Evolutionary conservation across 2,113 vertebrate genomes (phyloP), one percentile per base, ranked within the genome.

Genomic region (Sinocyclocheilus maitianheensis): DNA sequence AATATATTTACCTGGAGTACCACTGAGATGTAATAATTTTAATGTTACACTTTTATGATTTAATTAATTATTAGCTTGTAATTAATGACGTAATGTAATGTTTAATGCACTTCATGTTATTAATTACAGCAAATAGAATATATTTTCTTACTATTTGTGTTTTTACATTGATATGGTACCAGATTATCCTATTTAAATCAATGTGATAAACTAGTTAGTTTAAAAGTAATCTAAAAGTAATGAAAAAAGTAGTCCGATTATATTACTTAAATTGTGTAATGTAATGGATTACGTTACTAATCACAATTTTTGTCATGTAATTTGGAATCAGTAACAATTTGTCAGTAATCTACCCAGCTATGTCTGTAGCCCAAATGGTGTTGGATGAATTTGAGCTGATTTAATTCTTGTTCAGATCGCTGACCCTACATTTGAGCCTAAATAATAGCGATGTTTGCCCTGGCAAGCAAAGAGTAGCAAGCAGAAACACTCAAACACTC

Each of bases 401-500:
- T 60, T n/a, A 18, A 55, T 55, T 5, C 18, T 34, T 63, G 11
- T 63, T 26, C 11, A 26, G 13, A 26, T 65, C 16, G 7, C 30
- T 69, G 2, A 37, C 12, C 53, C 18, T 60, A 62, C n/a, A 80
- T 58, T 5, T 37, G 20, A 69, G 14, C n/a, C 30, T 34, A 34
- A 72, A 72, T 22, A 43, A 12, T 40, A 40, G 7, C 4, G 2
- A 72, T 22, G 34, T 72, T 40, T 71, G 67, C 18, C 34, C 67
- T 71, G 13, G 34, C 69, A 72, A 40, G 30, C 65, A 55, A 69
- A 18, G 16, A 71, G 30, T 16, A 69, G 8, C 65, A 37, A 55
- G 5, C 4, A 48, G 13, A 53, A 79, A 30, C 1, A 34, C 71
- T 34, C 12, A 40, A 51, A 18, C 24, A 18, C 91, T 97, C 98